A percentile compares a stretch with the other conserved stretches of the same genome.
Evolutionary conservation across 1,140 invertebrate genomes (phyloP).

Genomic region (Eubasilissa regina): DNA sequence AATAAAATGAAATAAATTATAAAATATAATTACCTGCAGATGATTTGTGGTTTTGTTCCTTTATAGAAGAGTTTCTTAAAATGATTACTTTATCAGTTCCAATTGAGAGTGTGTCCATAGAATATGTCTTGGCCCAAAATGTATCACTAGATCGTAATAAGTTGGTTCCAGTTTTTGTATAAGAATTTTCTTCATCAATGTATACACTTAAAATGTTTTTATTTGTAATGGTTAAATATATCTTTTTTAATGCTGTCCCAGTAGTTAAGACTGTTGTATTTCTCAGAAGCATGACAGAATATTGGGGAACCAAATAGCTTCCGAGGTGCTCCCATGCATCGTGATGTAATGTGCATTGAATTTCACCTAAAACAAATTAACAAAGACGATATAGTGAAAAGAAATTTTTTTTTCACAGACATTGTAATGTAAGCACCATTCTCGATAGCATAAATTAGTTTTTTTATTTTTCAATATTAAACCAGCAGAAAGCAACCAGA

Average conservation of each 20-base stretch:
- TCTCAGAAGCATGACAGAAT: slow-evolving; percentile 53
- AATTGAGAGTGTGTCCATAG: slow-evolving; percentile 22
- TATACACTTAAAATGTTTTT: slow-evolving; percentile 55
- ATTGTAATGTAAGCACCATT: background rate
- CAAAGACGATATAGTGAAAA: background rate
- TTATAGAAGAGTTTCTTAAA: slow-evolving; percentile 35
- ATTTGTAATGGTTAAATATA: slow-evolving; percentile 56
- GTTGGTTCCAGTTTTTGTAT: slow-evolving; percentile 23
- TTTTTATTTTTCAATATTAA: no score
- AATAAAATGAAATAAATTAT: no score
- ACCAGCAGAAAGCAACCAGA: no score
- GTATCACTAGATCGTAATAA: slow-evolving; percentile 10
- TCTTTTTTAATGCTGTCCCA: slow-evolving; percentile 49
- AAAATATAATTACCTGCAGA: background rate
- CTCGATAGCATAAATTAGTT: background rate
- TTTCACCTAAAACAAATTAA: slow-evolving; percentile 54
- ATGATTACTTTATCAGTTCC: slow-evolving; percentile 21
- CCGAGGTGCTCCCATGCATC: slow-evolving; percentile 54
- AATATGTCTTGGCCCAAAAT: slow-evolving; percentile 6
- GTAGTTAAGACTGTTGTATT: slow-evolving; percentile 51
- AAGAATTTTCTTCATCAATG: slow-evolving; percentile 50
- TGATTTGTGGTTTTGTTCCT: slow-evolving; percentile 8
- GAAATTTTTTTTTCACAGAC: background rate
- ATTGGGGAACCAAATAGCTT: slow-evolving; percentile 50
- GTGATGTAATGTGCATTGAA: slow-evolving; percentile 55